Conservation (phyloP, 2,888 invertebrate genomes). For the Salpingus planirostris region DNA sequence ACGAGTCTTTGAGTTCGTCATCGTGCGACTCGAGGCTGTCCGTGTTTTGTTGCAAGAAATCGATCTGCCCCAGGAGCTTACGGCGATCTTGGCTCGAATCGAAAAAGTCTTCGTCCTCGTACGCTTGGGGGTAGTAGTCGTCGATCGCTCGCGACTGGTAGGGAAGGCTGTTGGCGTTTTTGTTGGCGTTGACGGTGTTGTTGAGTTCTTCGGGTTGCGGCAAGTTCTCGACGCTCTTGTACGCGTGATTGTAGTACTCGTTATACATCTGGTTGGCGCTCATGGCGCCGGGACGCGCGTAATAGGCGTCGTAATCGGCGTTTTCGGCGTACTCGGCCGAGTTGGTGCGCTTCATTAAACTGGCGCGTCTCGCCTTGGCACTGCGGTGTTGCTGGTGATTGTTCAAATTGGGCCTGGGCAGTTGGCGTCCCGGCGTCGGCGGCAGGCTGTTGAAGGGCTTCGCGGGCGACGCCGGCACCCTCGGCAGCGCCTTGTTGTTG, state of each 20-base stretch:
- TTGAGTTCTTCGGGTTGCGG: conserved; percentile 30
- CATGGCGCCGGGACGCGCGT: conserved; percentile 35
- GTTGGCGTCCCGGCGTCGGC: conserved; percentile 47
- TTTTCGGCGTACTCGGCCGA: conserved; percentile 38
- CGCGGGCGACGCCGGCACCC: conserved; percentile 18
- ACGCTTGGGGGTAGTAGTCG: conserved; percentile 31
- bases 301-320: conserved; percentile 32
- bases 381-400: too few species aligned
- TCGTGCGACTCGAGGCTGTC: conserved; percentile 49
- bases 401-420: conserved; percentile 41
- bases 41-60: conserved; percentile 41
- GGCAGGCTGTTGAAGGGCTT: conserved; percentile 41
- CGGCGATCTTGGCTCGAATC: conserved; percentile 18
- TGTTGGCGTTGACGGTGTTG: conserved; percentile 12
- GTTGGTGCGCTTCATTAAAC: conserved; percentile 36
- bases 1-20: conserved; percentile 48
- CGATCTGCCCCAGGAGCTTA: conserved; percentile 27
- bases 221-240: conserved; percentile 58
- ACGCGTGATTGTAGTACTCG: conserved; percentile 63
- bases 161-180: conserved; percentile 11
- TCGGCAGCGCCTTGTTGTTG: conserved; percentile 28
- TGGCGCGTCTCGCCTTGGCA: conserved; percentile 34
- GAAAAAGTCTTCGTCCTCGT: conserved; percentile 20
- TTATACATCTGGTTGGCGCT: conserved; percentile 47
- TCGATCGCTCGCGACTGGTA: conserved; percentile 24